Base-by-base conservation (phyloP, 2,888 invertebrate species). In the Ceramica pisi region DNA sequence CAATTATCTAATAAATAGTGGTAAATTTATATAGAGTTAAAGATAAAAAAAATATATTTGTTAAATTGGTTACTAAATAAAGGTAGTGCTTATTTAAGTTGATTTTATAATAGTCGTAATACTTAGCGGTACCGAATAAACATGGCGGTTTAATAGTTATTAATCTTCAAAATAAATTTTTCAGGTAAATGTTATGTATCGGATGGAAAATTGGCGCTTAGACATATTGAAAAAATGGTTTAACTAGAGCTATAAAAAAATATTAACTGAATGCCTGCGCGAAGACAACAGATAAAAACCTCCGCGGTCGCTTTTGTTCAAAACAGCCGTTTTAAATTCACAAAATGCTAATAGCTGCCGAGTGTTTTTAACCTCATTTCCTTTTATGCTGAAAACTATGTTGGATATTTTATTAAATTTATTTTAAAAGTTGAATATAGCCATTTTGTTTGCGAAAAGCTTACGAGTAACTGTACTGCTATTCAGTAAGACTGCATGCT, bases 331-430 rank as follows among this genome's bases (percentile, higher is more conserved):
- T 72, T 73, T 67, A 38, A 59, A 55, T 55, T 79, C 50, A 79
- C 53, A 55, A 67, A 79, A 61, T 76, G 57, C 57, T 62, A 66
- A 63, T 67, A 53, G 41, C 23, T 59, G 41, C 61, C 10, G 26
- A 79, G 62, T 67, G 48, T 62, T 73, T 78, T 78, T 59, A 78
- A 59, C 21, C 44, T 53, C 21, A 50, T 62, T 66, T 38, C 8
- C 56, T 14, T 50, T 63, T 67, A 55, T 55, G 55, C 16, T 7
- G 12, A 9, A 38, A 60, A 64, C 35, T 44, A 38, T 31, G 12
- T 21, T 23, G 31, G 16, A n/a, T 56, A 14, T n/a, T n/a, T 21
- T 60, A 60, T 60, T 62, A 12, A 0, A 4, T 31, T 57, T 31
- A 19, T 23, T 59, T 4, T 48, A 7, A 16, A 48, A 55, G 65